These are phyloP conservation scores for Nemurella pictetii DNA, from an alignment of 2,888 invertebrate species.

Conservation along the genomic window DNA sequence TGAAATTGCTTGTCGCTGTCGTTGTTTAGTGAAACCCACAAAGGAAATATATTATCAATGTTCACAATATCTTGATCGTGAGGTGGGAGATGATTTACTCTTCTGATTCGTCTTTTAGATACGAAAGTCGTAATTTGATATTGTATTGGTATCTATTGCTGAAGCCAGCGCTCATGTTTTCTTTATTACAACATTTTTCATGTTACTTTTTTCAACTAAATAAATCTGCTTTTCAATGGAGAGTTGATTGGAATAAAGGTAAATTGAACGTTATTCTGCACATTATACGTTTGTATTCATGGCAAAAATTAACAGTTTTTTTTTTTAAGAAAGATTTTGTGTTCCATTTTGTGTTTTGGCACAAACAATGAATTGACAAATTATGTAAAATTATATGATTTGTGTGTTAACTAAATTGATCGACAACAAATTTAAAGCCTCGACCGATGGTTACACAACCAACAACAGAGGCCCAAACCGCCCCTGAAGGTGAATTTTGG, in stretches of 20 bases:
- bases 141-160: background rate
- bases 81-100: background rate
- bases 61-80: background rate
- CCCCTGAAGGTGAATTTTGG: background rate
- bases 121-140: background rate
- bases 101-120: background rate
- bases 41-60: background rate
- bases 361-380: too few relatives aligned
- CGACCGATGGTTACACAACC: too few relatives aligned
- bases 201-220: background rate
- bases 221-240: background rate
- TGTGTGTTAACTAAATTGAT: too few relatives aligned
- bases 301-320: too few relatives aligned
- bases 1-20: background rate
- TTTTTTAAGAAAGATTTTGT: too few relatives aligned
- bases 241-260: too few relatives aligned
- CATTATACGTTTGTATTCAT: too few relatives aligned
- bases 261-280: too few relatives aligned
- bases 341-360: too few relatives aligned
- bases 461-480: too few relatives aligned
- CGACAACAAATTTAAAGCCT: too few relatives aligned
- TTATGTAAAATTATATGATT: too few relatives aligned
- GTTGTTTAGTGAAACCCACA: background rate
- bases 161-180: background rate
- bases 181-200: background rate